phyloP scores from a whole-genome alignment of 2,888 invertebrate genomes.

The Agrochola litura region DNA sequence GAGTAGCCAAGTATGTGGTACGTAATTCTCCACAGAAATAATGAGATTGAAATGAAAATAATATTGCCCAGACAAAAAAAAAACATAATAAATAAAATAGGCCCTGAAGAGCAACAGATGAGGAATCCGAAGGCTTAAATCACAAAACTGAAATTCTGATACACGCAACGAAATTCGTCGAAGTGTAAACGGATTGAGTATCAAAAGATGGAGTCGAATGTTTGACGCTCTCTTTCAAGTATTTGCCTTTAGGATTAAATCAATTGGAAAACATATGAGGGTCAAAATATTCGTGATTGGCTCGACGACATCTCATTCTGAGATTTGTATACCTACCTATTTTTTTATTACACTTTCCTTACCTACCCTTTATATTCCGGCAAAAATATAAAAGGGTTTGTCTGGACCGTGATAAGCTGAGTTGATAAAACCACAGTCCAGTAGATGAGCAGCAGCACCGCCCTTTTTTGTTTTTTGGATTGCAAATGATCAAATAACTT shows the following conservation, averaged over 20 bases:
- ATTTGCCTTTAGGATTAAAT: constrained; percentile 70
- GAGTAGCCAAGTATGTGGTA: too few relatives aligned
- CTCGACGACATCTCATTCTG: constrained; percentile 33
- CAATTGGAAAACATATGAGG: constrained; percentile 70
- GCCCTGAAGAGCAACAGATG: constrained; percentile 52
- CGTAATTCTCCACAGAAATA: neutral
- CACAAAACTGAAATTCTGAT: constrained; percentile 50
- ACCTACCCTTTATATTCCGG: neutral
- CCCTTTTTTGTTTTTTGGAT: too few relatives aligned
- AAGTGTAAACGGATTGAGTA: constrained; percentile 67
- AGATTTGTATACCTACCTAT: constrained; percentile 9
- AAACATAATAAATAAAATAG: neutral
- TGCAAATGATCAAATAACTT: too few relatives aligned
- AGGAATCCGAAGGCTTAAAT: constrained; percentile 42
- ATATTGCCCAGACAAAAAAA: neutral
- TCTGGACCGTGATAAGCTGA: neutral
- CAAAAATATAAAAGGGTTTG: constrained; percentile 1
- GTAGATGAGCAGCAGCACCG: neutral
- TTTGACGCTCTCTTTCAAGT: constrained; percentile 69
- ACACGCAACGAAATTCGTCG: constrained; percentile 62
- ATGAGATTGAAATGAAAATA: neutral
- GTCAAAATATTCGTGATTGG: constrained; percentile 63
- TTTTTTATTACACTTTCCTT: neutral
- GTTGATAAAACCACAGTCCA: neutral
- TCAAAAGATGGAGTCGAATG: constrained; percentile 67